Conservation (phyloP, 2,797 vertebrate species). For the Poeciliopsis gracilis region DNA sequence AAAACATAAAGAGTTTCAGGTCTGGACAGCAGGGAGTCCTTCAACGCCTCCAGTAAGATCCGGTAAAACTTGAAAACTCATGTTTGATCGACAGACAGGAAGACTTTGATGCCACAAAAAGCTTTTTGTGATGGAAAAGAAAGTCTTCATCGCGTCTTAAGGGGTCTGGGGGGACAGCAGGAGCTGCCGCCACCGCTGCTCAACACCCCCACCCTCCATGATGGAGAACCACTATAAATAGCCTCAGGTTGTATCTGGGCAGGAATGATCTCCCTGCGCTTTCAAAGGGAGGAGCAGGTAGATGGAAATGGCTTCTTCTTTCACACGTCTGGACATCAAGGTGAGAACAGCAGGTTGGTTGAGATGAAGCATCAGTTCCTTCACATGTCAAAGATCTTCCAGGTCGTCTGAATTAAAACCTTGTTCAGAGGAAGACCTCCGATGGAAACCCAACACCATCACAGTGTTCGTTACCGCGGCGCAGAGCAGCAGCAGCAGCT, state of each 20-base stretch:
- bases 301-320: neutral
- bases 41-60: neutral
- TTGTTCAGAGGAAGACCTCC: neutral
- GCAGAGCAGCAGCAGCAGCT: conserved; percentile 21
- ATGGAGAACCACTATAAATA: conserved; percentile 39
- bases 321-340: neutral
- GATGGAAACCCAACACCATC: conserved; percentile 23
- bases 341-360: neutral
- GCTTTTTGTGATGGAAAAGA: neutral
- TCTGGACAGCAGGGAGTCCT: neutral
- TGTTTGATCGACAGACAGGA: neutral
- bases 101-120: neutral
- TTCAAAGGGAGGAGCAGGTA: conserved; percentile 1
- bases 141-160: neutral
- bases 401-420: conserved; percentile 1
- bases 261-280: conserved; percentile 14
- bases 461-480: conserved; percentile 29
- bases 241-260: conserved; percentile 49
- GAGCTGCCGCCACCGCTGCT: conserved; percentile 39
- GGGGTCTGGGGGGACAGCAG: neutral
- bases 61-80: neutral
- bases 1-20: neutral
- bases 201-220: conserved; percentile 6
- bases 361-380: conserved; percentile 1
- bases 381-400: conserved; percentile 18